Conservation (phyloP, 1,140 invertebrate species). For the Panulirus ornatus region DNA sequence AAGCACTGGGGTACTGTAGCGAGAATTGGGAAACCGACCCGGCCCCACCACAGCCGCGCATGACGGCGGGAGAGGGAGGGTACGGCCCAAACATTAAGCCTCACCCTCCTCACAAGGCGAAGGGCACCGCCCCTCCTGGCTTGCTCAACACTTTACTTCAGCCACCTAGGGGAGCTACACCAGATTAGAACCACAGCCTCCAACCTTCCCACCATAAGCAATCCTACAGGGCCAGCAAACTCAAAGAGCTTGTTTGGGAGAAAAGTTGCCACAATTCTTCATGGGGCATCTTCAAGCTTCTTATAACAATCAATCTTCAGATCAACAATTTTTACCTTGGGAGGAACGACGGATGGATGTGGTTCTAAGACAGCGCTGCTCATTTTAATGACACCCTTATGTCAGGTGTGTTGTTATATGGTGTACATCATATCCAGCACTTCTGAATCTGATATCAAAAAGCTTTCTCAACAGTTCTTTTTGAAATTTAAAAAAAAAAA, state of each 20-base stretch:
- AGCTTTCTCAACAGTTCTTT: conserved; percentile 1
- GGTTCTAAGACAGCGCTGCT: conserved; percentile 67
- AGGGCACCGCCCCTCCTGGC: conserved; percentile 69
- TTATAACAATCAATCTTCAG: conserved; percentile 24
- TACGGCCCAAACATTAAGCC: conserved; percentile 74
- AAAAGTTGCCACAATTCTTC: conserved; percentile 43
- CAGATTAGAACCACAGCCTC: conserved; percentile 69
- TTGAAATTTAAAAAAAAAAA: no score
- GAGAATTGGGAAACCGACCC: conserved; percentile 76
- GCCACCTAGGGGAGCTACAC: conserved; percentile 72
- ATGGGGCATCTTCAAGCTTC: conserved; percentile 35
- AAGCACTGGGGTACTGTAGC: conserved; percentile 98
- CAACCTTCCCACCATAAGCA: conserved; percentile 47
- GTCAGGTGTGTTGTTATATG: conserved; percentile 23
- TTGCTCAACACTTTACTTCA: conserved; percentile 72
- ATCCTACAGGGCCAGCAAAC: conserved; percentile 46
- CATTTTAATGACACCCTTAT: conserved; percentile 45
- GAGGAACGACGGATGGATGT: conserved; percentile 50
- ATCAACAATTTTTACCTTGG: conserved; percentile 4
- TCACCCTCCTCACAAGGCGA: conserved; percentile 69
- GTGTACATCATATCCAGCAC: conserved; percentile 47
- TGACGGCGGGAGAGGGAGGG: conserved; percentile 72
- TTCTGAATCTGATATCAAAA: conserved; percentile 46
- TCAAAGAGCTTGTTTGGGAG: conserved; percentile 13
- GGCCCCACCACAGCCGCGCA: conserved; percentile 71